Conservation (phyloP, 1,140 invertebrate genomes). For the Anthonomus grandis region DNA sequence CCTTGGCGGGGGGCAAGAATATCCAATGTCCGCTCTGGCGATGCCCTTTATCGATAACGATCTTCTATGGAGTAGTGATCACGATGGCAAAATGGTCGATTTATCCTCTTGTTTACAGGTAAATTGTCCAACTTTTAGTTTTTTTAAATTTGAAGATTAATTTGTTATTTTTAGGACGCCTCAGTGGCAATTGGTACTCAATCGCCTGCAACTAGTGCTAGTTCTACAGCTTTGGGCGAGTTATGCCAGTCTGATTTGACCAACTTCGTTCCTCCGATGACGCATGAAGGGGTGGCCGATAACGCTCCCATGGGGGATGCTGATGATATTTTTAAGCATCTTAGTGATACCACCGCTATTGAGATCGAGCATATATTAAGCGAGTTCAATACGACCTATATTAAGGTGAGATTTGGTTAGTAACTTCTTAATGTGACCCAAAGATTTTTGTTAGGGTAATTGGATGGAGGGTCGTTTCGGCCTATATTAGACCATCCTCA, state of each 20-base stretch:
- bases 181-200: constrained; percentile 47
- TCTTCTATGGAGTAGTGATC: constrained; percentile 85
- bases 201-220: constrained; percentile 36
- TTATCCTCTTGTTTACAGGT: constrained; percentile 82
- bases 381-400: constrained; percentile 52
- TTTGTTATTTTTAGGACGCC: constrained; percentile 45
- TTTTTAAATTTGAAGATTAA: not conserved
- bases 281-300: constrained; percentile 24
- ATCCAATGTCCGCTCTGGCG: constrained; percentile 60
- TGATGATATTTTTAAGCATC: constrained; percentile 68
- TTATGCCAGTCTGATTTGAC: constrained; percentile 65
- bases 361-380: constrained; percentile 56
- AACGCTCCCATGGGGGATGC: constrained; percentile 57
- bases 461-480: too few species aligned
- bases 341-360: constrained; percentile 63
- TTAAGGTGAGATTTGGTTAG: constrained; percentile 55
- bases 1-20: constrained; percentile 22
- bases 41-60: constrained; percentile 96
- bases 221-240: constrained; percentile 53
- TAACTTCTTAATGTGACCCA: too few species aligned
- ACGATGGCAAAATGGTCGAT: constrained; percentile 88
- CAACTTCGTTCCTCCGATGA: constrained; percentile 58
- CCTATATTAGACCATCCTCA: too few species aligned
- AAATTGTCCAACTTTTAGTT: constrained; percentile 17
- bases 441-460: too few species aligned